Evolutionary conservation across 2,797 vertebrate species (phyloP), one percentile per base, ranked within the genome.

Genomic region (Enteromius unitaeniatus): DNA sequence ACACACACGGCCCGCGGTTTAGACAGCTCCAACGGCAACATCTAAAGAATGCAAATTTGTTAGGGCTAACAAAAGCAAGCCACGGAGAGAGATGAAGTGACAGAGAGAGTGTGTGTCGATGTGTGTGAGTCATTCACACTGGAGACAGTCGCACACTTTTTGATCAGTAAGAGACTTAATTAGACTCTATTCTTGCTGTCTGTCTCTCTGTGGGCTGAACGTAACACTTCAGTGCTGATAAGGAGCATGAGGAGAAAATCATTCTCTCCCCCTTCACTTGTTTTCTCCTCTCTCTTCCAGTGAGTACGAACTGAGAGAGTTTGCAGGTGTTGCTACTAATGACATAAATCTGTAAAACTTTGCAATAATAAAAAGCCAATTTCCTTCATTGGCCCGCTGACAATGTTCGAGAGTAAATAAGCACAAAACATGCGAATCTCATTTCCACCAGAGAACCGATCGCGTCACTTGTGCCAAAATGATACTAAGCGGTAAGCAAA

Each of bases 201-300:
- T 78, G 73, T 78, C 82, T 83, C 62, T 83, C 82, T 60, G 62
- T 68, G 72, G 81, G 73, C 72, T 76, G 60, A 82, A 68, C 60
- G 47, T 68, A 82, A 75, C 81, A 82, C 81, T 82, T 76, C 81
- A 82, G 47, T 76, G 81, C 81, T 82, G 81, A 82, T 82, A 82
- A 76, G 81, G 34, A 65, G 81, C 60, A 67, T 82, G 81, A 82
- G 62, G 81, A 82, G 72, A 82, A 82, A 76, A 77, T 83, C 23
- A 15, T 45, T 83, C 64, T 69, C 64, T 42, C n/a, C 60, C 60
- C 42, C 64, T 58, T 26, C 45, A 37, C 60, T 23, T 40, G 5
- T 40, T 65, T 70, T 23, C 55, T 15, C 53, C 79, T 45, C 73
- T 68, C 34, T 78, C 64, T 69, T 70, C 21, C 69, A 23, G 49